These are phyloP conservation scores for Thera britannica DNA, from an alignment of 2,888 invertebrate species.

Conservation along the genomic window DNA sequence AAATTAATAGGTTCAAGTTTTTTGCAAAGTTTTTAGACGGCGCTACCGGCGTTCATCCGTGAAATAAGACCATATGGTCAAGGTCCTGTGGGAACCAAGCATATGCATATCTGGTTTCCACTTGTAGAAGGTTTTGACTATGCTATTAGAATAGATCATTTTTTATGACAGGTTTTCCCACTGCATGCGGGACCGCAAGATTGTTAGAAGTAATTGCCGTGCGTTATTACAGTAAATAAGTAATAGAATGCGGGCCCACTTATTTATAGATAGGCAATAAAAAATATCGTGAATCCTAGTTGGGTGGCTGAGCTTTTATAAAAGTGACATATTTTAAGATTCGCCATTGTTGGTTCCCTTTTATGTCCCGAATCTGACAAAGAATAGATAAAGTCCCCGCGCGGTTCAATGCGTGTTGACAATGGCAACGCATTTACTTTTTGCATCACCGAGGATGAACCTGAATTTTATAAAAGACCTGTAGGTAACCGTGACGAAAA, in stretches of 20 bases:
- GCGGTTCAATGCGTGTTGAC: slow-evolving; percentile 78
- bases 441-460: slow-evolving; percentile 70
- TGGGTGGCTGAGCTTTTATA: slow-evolving; percentile 54
- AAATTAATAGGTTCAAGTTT: slow-evolving; percentile 76
- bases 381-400: slow-evolving; percentile 74
- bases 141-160: slow-evolving; percentile 72
- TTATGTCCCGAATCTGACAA: slow-evolving; percentile 77
- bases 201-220: slow-evolving; percentile 79
- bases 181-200: slow-evolving; percentile 78
- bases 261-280: slow-evolving; percentile 54
- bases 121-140: slow-evolving; percentile 52
- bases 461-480: slow-evolving; percentile 77
- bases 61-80: slow-evolving; percentile 66
- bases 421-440: slow-evolving; percentile 78
- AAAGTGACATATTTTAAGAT: slow-evolving; percentile 71
- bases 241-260: slow-evolving; percentile 71
- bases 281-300: slow-evolving; percentile 56
- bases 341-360: slow-evolving; percentile 70
- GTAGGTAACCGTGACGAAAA: slow-evolving; percentile 76
- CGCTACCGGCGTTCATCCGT: slow-evolving; percentile 63
- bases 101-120: slow-evolving; percentile 59
- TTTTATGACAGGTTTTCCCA: slow-evolving; percentile 76
- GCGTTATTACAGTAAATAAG: slow-evolving; percentile 66
- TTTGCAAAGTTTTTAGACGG: slow-evolving; percentile 68
- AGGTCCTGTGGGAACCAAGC: slow-evolving; percentile 66